Percentiles rank a stretch among this genome's conserved stretches.
These are phyloP conservation scores for Phyllotis vaccarum DNA, from an alignment of 2,797 vertebrate genomes.

Conservation along the genomic window DNA sequence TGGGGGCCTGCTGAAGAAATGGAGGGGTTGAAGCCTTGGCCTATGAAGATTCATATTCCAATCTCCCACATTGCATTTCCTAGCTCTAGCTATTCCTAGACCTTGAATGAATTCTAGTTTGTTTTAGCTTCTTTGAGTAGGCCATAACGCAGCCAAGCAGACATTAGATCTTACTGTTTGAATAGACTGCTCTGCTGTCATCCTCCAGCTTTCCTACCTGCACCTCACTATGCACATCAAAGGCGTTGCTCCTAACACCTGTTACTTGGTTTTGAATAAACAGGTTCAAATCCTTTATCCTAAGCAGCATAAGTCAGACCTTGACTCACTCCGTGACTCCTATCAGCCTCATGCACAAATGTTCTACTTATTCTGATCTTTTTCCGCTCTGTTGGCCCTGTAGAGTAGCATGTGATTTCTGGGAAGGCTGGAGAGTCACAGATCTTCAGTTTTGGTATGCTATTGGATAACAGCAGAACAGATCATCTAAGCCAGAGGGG, in stretches of 20 bases:
- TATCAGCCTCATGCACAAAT: neutral
- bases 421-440: neutral
- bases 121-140: neutral
- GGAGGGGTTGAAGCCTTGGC: neutral
- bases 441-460: neutral
- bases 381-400: neutral
- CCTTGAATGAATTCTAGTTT: neutral
- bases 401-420: neutral
- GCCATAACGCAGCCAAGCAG: neutral
- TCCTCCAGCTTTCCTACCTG: too few relatives aligned
- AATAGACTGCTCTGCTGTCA: neutral
- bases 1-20: slow-evolving; percentile 23
- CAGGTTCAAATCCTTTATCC: neutral
- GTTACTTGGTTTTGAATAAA: neutral
- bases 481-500: neutral
- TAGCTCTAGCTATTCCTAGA: neutral
- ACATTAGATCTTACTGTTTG: neutral
- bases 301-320: neutral
- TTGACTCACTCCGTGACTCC: neutral
- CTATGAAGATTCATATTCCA: neutral
- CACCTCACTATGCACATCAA: neutral
- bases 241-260: too few relatives aligned
- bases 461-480: too few relatives aligned
- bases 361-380: too few relatives aligned
- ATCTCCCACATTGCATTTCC: neutral